Percentiles rank a stretch among this genome's conserved stretches.
phyloP scores from a whole-genome alignment of 2,888 invertebrate species.

The Hemithea aestivaria region DNA sequence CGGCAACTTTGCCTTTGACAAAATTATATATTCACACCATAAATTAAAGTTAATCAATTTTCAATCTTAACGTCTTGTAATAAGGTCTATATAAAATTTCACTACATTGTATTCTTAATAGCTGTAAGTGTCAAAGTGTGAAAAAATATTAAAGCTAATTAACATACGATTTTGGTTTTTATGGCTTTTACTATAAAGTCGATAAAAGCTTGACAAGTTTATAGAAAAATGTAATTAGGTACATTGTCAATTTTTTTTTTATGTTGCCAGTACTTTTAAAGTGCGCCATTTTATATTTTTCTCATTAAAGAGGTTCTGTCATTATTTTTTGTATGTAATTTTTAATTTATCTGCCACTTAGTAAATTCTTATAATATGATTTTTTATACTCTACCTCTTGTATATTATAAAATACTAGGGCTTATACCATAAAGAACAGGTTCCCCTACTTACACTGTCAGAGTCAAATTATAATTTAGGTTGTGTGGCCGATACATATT shows the following conservation, averaged over 20 bases:
- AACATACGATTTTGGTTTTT: constrained; percentile 22
- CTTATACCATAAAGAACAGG: too few relatives aligned
- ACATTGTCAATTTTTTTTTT: constrained; percentile 44
- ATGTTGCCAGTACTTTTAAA: constrained; percentile 28
- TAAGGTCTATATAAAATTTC: not conserved
- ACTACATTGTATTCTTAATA: constrained; percentile 7
- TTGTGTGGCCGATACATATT: too few relatives aligned
- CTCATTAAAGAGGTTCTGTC: constrained; percentile 24
- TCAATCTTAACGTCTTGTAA: not conserved
- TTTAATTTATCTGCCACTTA: constrained; percentile 4
- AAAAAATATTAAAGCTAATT: constrained; percentile 12
- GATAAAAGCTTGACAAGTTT: constrained; percentile 15
- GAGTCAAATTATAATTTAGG: too few relatives aligned
- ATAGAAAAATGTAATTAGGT: constrained; percentile 34
- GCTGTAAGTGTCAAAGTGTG: constrained; percentile 22
- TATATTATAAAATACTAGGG: too few relatives aligned
- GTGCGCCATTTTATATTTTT: constrained; percentile 12
- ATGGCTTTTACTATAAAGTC: constrained; percentile 18
- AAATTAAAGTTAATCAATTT: constrained; percentile 9
- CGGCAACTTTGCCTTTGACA: constrained; percentile 12
- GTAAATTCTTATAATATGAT: too few relatives aligned
- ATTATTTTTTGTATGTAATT: constrained; percentile 11
- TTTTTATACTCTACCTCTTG: too few relatives aligned
- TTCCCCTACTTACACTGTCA: too few relatives aligned
- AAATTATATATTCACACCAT: constrained; percentile 17